Evolutionary conservation across 2,113 vertebrate species (phyloP).

Genomic region (Solenodon paradoxus): DNA sequence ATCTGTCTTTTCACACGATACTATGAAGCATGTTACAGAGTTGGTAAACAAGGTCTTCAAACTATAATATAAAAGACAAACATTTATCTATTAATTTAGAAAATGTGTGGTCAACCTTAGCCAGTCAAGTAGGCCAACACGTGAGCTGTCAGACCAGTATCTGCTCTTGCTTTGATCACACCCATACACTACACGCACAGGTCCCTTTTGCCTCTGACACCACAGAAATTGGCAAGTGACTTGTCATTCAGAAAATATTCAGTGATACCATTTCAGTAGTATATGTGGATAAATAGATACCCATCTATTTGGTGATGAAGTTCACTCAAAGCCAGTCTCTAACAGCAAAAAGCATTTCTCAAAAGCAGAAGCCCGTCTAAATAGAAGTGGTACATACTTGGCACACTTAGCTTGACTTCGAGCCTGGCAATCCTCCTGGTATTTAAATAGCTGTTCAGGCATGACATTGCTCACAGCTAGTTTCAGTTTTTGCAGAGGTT

Average conservation of each 20-base stretch:
- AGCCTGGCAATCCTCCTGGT: slow-evolving; percentile 95
- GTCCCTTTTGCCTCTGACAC: neutral
- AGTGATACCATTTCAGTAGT: neutral
- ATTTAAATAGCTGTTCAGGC: slow-evolving; percentile 96
- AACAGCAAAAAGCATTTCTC: neutral
- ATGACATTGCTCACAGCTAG: slow-evolving; percentile 95
- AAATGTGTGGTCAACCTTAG: neutral
- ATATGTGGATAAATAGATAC: too few relatives aligned
- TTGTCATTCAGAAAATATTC: neutral
- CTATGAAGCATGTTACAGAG: neutral
- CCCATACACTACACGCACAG: neutral
- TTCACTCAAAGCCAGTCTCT: neutral
- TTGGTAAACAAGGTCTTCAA: neutral
- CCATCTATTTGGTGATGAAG: neutral
- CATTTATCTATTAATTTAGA: neutral
- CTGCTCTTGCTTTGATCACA: neutral
- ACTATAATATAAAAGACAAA: neutral
- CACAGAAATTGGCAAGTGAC: neutral
- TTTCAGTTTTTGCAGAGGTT: slow-evolving; percentile 95
- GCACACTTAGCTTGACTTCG: slow-evolving; percentile 94
- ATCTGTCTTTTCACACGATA: neutral
- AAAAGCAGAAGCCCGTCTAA: neutral
- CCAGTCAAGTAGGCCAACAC: neutral
- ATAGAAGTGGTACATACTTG: slow-evolving; percentile 83
- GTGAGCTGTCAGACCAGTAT: neutral